phyloP scores from a whole-genome alignment of 2,888 invertebrate species.

The Celastrina argiolus region DNA sequence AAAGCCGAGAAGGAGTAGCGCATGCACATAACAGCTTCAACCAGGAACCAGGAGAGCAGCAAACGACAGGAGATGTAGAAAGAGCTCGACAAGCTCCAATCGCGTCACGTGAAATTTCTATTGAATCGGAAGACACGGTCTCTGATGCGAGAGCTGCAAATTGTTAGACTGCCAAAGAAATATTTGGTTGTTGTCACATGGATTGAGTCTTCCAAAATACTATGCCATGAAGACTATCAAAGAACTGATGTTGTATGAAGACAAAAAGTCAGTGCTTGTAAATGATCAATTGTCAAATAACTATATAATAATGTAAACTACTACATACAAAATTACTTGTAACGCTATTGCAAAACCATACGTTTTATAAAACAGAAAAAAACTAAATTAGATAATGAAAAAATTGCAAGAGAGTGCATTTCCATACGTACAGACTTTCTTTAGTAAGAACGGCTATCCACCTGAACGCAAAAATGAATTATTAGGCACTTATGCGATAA shows the following conservation, averaged over 20 bases:
- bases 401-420: too few relatives aligned
- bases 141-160: background rate
- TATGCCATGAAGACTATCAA: background rate
- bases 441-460: background rate
- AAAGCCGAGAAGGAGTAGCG: conserved; percentile 21
- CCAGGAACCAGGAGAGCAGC: background rate
- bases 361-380: too few relatives aligned
- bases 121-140: conserved; percentile 15
- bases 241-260: background rate
- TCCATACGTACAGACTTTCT: too few relatives aligned
- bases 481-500: too few relatives aligned
- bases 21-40: conserved; percentile 32
- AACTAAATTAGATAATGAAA: too few relatives aligned
- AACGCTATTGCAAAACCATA: too few relatives aligned
- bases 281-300: too few relatives aligned
- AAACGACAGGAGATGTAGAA: background rate
- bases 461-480: background rate
- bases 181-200: background rate
- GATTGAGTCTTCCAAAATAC: background rate
- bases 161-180: conserved; percentile 6
- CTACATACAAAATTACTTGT: too few relatives aligned
- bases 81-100: conserved; percentile 5
- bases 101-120: conserved; percentile 14
- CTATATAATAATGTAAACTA: too few relatives aligned
- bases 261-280: background rate